These are phyloP conservation scores for Metellina segmentata DNA, from an alignment of 2,888 invertebrate genomes.

Conservation along the genomic window DNA sequence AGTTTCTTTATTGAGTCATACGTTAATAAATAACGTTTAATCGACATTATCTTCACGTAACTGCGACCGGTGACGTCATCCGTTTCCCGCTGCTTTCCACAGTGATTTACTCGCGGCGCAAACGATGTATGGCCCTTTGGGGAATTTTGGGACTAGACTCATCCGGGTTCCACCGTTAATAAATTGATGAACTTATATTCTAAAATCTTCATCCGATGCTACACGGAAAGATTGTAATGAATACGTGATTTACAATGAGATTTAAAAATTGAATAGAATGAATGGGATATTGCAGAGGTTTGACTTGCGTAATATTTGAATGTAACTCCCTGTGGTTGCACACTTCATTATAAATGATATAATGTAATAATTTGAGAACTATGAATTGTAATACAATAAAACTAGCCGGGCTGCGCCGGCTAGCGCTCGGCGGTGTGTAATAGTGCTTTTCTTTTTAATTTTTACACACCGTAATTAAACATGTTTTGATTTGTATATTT, in stretches of 20 bases:
- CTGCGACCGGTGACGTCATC: slow-evolving; percentile 45
- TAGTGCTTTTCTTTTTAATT: too few relatives aligned
- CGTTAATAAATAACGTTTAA: slow-evolving; percentile 68
- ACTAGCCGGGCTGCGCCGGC: too few relatives aligned
- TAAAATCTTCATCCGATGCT: background rate
- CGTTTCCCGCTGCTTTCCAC: background rate
- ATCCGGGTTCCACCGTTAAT: slow-evolving; percentile 10
- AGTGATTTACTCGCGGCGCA: slow-evolving; percentile 10
- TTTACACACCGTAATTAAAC: too few relatives aligned
- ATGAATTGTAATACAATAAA: background rate
- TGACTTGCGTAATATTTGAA: background rate
- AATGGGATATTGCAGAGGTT: background rate
- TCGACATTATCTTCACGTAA: slow-evolving; percentile 56
- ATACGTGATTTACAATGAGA: background rate
- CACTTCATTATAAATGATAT: background rate
- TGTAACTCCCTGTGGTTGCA: background rate
- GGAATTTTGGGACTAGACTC: slow-evolving; percentile 20
- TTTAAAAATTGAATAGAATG: background rate
- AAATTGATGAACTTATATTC: slow-evolving; percentile 17
- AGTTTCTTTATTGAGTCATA: slow-evolving; percentile 55
- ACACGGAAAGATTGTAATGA: background rate
- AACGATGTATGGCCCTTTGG: slow-evolving; percentile 14
- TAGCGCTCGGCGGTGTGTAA: too few relatives aligned
- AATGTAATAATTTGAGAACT: background rate
- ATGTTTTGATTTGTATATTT: too few relatives aligned